Evolutionary conservation across 1,140 invertebrate species (phyloP).

Genomic region (Dreissena polymorpha): DNA sequence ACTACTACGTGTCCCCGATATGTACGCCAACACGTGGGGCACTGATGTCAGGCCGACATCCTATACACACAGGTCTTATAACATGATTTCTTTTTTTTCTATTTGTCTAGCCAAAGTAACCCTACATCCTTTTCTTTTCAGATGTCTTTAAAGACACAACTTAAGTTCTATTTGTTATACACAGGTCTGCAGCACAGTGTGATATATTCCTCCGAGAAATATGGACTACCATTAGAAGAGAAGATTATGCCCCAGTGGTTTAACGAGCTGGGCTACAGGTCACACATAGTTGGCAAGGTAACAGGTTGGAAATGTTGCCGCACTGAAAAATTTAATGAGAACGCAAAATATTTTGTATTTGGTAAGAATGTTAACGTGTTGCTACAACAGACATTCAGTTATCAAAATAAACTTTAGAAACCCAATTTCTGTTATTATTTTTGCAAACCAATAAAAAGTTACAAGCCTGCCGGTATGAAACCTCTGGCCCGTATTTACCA

Average conservation of each 20-base stretch:
- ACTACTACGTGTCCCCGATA: slow-evolving; percentile 78
- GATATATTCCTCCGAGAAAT: slow-evolving; percentile 68
- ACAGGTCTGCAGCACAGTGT: slow-evolving; percentile 74
- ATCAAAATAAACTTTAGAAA: too few relatives aligned
- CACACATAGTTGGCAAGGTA: slow-evolving; percentile 81
- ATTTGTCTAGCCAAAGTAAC: background rate
- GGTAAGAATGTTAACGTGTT: too few relatives aligned
- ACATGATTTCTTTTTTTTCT: background rate
- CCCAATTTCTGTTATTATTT: too few relatives aligned
- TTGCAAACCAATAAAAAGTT: too few relatives aligned
- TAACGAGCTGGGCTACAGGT: slow-evolving; percentile 79
- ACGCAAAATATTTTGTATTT: too few relatives aligned
- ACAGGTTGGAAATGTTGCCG: background rate
- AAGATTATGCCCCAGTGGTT: slow-evolving; percentile 81
- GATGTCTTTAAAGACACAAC: too few relatives aligned
- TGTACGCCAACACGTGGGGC: slow-evolving; percentile 76
- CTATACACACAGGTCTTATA: slow-evolving; percentile 73
- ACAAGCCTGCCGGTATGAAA: too few relatives aligned
- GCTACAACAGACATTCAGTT: too few relatives aligned
- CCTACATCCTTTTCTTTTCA: too few relatives aligned
- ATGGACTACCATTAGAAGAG: slow-evolving; percentile 74
- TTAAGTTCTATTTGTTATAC: background rate
- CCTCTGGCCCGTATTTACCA: too few relatives aligned
- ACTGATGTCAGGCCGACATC: slow-evolving; percentile 73
- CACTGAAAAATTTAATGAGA: too few relatives aligned